Evolutionary conservation across 2,888 invertebrate genomes (phyloP), one percentile per base, ranked within the genome.

Genomic region (Polietes domitor): DNA sequence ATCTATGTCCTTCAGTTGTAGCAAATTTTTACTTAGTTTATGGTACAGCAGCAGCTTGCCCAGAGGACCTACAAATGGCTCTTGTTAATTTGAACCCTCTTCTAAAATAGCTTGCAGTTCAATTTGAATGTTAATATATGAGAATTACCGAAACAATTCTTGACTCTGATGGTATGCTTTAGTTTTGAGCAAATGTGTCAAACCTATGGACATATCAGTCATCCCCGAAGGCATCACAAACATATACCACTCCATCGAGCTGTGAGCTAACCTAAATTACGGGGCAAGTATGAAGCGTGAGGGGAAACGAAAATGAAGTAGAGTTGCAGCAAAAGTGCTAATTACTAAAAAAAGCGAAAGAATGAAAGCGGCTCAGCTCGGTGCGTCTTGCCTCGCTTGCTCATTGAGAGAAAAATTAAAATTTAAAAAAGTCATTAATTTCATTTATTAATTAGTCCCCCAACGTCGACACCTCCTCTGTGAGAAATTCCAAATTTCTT

Each of bases 401-500:
- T 19, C 15, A n/a, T 32, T 21, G 63, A 32, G 32, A 21, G 28
- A 17, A 63, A 63, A 28, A 63, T 63, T 37, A 43, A 19, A 21
- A 26, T 47, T 47, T 47, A 43, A 26, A 17, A 58, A 85, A 77
- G 83, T 87, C 90, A 89, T 90, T 90, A 89, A 89, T 89, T 90
- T 90, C 88, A 89, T 89, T 89, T 89, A 89, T 89, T 89, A 89
- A 89, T 89, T 89, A 89, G 88, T 89, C 77, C 53, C 68, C 68
- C 43, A 68, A 68, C 24, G 68, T 68, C 43, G 37, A 21, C 68
- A 21, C 24, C 68, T 68, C 43, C 68, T 68, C 37, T 68, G 24
- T 68, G 68, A 68, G 12, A 68, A 68, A 43, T 68, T 41, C 9
- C 6, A 43, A 68, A 68, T 41, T 10, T 41, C 37, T 37, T 65